Evolutionary conservation across 2,797 vertebrate genomes (phyloP), one percentile per base, ranked within the genome.

Genomic region (Phataginus tetradactyla): DNA sequence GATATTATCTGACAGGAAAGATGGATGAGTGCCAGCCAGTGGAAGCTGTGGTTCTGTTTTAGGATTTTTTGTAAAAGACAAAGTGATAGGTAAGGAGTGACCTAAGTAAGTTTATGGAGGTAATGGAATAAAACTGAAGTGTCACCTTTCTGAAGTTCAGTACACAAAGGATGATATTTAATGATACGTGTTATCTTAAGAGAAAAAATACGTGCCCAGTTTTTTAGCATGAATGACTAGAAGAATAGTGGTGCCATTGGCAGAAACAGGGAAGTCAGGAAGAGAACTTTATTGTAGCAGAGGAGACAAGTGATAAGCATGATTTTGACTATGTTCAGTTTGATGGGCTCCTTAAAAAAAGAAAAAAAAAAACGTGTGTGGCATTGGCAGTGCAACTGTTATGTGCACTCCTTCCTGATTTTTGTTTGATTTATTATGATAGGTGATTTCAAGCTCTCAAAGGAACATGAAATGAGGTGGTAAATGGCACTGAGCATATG

Each of bases 291-390:
- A 91, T 85, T 80, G 25, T 72, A 93, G n/a, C 32, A 75, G 23
- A 85, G 21, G 51, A 27, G 57, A 86, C 45, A 87, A 86, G 80
- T 61, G 55, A 68, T 79, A 79, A 75, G 64, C 55, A 74, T 34
- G 14, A 29, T 90, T 96, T 85, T 80, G 37, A 92, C 32, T 81
- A 12, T 94, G 92, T 90, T 95, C 20, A 42, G 10, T 93, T 59
- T 87, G 69, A 92, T 92, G 39, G 32, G 8, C 64, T 72, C 42
- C 7, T 51, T n/a, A 75, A 74, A 75, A 75, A 49, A 49, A 71
- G 37, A 51, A 29, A 42, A 61, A 86, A 93, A 74, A 89, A 18
- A 45, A 69, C 71, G 23, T 27, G 11, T 51, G 66, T 27, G 66
- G 42, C 11, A 55, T 37, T 80, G 71, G 32, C 39, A 77, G 1